Conservation (phyloP, 2,888 invertebrate species). For the Linhomoeus sp. region DNA sequence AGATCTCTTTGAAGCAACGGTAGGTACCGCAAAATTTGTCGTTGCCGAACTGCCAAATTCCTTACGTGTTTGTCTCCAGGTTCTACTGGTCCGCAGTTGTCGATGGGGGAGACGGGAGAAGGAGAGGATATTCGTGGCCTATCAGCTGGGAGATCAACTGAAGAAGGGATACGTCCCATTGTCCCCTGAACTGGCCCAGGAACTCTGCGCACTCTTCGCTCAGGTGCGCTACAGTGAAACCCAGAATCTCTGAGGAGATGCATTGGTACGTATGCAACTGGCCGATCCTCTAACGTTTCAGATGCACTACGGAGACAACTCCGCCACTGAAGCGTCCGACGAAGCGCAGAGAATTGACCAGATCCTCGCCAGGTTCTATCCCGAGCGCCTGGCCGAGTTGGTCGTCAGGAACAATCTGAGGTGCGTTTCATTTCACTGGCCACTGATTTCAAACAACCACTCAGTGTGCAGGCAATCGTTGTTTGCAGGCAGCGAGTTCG, state of each 20-base stretch:
- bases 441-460: no score
- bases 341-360: constrained; percentile 6
- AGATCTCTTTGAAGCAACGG: constrained; percentile 70
- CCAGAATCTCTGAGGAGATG: no score
- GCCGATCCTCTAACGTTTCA: constrained; percentile 10
- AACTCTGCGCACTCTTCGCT: constrained; percentile 79
- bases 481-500: constrained; percentile 9
- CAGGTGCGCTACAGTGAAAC: no score
- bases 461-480: no score
- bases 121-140: constrained; percentile 62
- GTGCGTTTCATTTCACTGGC: no score
- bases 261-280: no score
- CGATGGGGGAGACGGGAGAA: constrained; percentile 76
- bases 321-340: no score
- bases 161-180: constrained; percentile 56
- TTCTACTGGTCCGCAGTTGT: constrained; percentile 76
- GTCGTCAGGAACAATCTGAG: no score
- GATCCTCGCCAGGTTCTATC: constrained; percentile 11
- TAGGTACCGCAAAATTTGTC: constrained; percentile 11
- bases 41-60: constrained; percentile 7
- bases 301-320: constrained; percentile 13
- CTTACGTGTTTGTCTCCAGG: constrained; percentile 19
- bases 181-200: constrained; percentile 68
- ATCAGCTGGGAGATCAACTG: constrained; percentile 64
- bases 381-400: constrained; percentile 16